Conservation (phyloP, 2,113 vertebrate genomes). For the Lagenorhynchus albirostris region DNA sequence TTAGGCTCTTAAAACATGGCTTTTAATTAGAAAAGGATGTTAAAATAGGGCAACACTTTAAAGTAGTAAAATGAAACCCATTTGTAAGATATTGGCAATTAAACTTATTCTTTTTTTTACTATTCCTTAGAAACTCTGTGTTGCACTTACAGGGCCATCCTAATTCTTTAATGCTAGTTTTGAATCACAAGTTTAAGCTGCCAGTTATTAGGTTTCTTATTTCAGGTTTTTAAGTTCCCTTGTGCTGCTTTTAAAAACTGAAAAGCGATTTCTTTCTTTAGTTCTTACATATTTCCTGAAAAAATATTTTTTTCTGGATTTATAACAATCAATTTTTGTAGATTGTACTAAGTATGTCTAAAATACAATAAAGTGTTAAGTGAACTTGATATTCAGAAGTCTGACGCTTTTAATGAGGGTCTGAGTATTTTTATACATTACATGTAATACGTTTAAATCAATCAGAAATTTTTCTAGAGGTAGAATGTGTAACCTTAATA, state of each 20-base stretch:
- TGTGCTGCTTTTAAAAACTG: neutral
- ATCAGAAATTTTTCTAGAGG: neutral
- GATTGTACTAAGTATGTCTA: neutral
- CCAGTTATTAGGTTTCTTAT: neutral
- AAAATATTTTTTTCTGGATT: neutral
- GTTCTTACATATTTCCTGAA: neutral
- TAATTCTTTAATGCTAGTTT: conserved; percentile 27
- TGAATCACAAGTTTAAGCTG: conserved; percentile 32
- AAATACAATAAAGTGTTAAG: neutral
- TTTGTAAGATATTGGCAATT: conserved; percentile 53
- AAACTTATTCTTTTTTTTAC: conserved; percentile 29
- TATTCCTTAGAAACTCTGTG: neutral
- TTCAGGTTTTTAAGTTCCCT: neutral
- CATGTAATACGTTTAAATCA: neutral
- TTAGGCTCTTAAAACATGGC: neutral
- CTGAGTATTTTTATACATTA: neutral
- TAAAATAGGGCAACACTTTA: conserved; percentile 27
- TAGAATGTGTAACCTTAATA: neutral
- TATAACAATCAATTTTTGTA: neutral
- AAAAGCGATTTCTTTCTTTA: neutral
- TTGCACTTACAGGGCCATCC: neutral
- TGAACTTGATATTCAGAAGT: neutral
- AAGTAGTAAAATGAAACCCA: conserved; percentile 45
- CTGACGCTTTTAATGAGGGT: neutral
- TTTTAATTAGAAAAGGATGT: conserved; percentile 61